A percentile compares a stretch with the other conserved stretches of the same genome.
phyloP scores from a whole-genome alignment of 2,888 invertebrate species.

The Metopia argyrocephala region DNA sequence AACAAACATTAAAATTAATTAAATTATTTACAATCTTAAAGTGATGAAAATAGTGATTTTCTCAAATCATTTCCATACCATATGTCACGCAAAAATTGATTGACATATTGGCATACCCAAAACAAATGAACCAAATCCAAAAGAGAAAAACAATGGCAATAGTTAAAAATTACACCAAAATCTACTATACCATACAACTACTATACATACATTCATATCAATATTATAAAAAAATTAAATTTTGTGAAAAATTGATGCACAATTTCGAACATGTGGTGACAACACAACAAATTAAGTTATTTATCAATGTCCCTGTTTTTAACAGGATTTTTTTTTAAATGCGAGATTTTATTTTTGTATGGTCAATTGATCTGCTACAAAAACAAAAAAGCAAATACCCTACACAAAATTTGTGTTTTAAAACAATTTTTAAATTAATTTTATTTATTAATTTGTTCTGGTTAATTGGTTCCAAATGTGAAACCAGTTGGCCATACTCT shows the following conservation, averaged over 20 bases:
- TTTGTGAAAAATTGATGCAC: constrained; percentile 60
- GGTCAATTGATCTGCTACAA: neutral
- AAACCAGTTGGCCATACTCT: too few species aligned
- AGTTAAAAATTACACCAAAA: constrained; percentile 22
- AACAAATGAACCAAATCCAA: constrained; percentile 21
- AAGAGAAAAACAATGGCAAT: constrained; percentile 30
- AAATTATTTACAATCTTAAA: too few species aligned
- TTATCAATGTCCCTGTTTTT: constrained; percentile 63
- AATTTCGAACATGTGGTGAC: constrained; percentile 63
- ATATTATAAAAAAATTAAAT: constrained; percentile 15
- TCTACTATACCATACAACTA: too few species aligned
- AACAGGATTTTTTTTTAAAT: constrained; percentile 25
- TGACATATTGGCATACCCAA: constrained; percentile 59
- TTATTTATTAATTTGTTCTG: too few species aligned
- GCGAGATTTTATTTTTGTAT: neutral
- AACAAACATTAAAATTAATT: constrained; percentile 20
- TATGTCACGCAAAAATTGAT: constrained; percentile 50
- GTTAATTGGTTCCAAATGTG: too few species aligned
- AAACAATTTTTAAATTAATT: too few species aligned
- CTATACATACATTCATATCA: neutral
- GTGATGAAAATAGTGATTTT: neutral
- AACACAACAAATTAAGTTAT: constrained; percentile 64
- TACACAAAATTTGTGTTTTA: too few species aligned
- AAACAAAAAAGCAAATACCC: too few species aligned
- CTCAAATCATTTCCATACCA: constrained; percentile 20